Conservation (phyloP, 2,888 invertebrate genomes). For the Loripinus fragilis region DNA sequence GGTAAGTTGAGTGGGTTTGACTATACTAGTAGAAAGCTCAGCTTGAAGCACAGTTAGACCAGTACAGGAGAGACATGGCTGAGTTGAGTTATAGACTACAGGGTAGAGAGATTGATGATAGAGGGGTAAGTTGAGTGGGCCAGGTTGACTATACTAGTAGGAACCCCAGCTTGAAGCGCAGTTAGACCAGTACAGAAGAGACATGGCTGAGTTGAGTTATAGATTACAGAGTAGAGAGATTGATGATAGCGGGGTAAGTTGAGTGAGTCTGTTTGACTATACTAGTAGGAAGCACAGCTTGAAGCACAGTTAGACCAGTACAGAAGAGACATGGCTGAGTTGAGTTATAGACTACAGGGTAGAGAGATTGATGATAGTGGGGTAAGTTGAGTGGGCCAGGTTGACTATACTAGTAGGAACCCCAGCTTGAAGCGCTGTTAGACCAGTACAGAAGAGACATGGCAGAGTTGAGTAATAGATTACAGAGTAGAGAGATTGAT, state of each 20-base stretch:
- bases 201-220: slow-evolving; percentile 80
- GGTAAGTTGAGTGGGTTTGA: slow-evolving; percentile 44
- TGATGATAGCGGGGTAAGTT: too few relatives aligned
- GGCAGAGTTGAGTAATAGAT: slow-evolving; percentile 74
- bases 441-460: slow-evolving; percentile 82
- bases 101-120: too few relatives aligned
- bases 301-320: slow-evolving; percentile 83
- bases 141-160: slow-evolving; percentile 82
- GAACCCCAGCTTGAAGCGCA: slow-evolving; percentile 82
- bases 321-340: slow-evolving; percentile 79
- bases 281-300: too few relatives aligned
- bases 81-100: too few relatives aligned
- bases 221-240: too few relatives aligned
- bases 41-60: too few relatives aligned
- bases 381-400: slow-evolving; percentile 44
- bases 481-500: slow-evolving; percentile 62
- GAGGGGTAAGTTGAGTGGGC: too few relatives aligned
- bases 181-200: slow-evolving; percentile 81
- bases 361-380: slow-evolving; percentile 50
- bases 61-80: too few relatives aligned
- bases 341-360: slow-evolving; percentile 72
- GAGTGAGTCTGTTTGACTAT: too few relatives aligned
- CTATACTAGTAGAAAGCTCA: too few relatives aligned
- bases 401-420: too few relatives aligned
- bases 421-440: slow-evolving; percentile 81